These are phyloP conservation scores for Melangyna quadrimaculata DNA, from an alignment of 2,888 invertebrate species.

Conservation along the genomic window DNA sequence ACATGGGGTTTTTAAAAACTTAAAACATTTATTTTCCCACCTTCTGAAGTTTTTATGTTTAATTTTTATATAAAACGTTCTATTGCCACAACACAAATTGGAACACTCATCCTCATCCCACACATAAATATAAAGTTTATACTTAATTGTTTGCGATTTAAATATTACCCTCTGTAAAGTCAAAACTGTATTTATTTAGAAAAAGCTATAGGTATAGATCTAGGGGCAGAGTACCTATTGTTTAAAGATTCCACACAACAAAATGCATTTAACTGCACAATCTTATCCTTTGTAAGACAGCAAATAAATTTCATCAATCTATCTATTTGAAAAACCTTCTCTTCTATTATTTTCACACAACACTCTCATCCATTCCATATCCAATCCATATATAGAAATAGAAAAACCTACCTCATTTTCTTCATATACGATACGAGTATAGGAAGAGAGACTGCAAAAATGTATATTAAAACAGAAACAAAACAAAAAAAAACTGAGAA, in stretches of 20 bases:
- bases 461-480: background rate
- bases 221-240: background rate
- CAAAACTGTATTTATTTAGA: background rate
- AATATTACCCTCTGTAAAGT: background rate
- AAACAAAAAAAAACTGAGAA: background rate
- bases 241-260: background rate
- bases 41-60: too few relatives aligned
- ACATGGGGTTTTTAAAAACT: too few relatives aligned
- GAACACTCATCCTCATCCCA: too few relatives aligned
- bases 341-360: background rate
- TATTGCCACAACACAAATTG: too few relatives aligned
- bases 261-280: conserved; percentile 11
- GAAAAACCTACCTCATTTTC: background rate
- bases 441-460: background rate
- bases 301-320: conserved; percentile 15
- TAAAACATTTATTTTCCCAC: too few relatives aligned
- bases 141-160: background rate
- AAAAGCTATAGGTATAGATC: background rate
- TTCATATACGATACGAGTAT: background rate
- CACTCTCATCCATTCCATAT: background rate
- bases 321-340: background rate
- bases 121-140: background rate
- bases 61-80: too few relatives aligned
- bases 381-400: too few relatives aligned
- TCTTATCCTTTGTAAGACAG: conserved; percentile 6